These are phyloP conservation scores for Cricetomys ansorgei DNA, from an alignment of 2,113 vertebrate species.

Conservation along the genomic window DNA sequence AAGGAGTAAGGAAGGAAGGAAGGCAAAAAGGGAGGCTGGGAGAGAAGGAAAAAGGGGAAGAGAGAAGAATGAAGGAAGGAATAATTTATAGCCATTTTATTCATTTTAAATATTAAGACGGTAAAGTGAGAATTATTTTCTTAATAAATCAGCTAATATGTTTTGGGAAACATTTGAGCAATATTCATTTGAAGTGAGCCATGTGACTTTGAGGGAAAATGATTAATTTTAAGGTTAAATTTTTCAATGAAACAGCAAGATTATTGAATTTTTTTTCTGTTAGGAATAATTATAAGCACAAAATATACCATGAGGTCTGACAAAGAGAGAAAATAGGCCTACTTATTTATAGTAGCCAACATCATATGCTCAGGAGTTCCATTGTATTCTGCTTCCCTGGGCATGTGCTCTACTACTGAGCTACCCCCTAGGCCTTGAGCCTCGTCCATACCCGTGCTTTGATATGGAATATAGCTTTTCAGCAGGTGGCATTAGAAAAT, in stretches of 20 bases:
- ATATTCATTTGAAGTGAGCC: background rate
- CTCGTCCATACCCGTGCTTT: background rate
- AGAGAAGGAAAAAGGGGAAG: background rate
- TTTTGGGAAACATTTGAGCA: conserved; percentile 4
- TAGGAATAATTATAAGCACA: background rate
- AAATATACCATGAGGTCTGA: background rate
- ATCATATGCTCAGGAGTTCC: background rate
- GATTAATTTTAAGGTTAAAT: background rate
- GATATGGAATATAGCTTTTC: background rate
- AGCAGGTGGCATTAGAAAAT: background rate
- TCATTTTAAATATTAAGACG: background rate
- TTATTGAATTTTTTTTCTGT: conserved; percentile 12
- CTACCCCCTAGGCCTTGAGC: background rate
- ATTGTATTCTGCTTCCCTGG: background rate
- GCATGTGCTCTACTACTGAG: background rate
- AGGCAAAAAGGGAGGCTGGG: background rate
- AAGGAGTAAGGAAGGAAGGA: no score
- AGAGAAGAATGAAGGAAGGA: background rate
- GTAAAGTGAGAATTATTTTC: background rate
- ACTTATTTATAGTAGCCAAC: background rate
- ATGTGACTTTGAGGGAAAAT: background rate
- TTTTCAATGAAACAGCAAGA: conserved; percentile 22
- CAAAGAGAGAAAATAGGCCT: background rate
- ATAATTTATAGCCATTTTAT: background rate
- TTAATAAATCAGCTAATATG: background rate